These are phyloP conservation scores for Tuberolachnus salignus DNA, from an alignment of 2,888 invertebrate genomes.

Conservation along the genomic window DNA sequence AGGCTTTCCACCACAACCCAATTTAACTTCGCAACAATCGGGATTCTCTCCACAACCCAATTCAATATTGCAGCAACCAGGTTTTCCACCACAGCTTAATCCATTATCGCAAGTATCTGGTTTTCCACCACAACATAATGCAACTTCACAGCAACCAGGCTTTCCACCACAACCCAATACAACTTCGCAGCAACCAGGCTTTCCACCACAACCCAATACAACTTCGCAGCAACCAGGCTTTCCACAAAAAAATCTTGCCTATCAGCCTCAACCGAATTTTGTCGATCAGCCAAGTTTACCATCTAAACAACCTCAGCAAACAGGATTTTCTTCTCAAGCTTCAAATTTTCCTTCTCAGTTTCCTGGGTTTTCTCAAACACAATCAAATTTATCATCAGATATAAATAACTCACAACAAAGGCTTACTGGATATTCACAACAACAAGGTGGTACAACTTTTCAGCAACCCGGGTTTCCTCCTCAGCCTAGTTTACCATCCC, in stretches of 20 bases:
- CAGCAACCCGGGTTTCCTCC: constrained; percentile 58
- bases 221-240: not conserved
- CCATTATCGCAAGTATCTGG: not conserved
- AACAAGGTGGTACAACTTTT: constrained; percentile 59
- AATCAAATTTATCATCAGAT: constrained; percentile 57
- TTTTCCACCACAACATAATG: not conserved
- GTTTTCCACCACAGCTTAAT: not conserved
- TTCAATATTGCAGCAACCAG: not conserved
- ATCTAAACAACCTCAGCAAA: constrained; percentile 57
- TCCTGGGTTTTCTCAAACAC: too few relatives aligned
- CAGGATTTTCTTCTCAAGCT: constrained; percentile 59
- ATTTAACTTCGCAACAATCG: constrained; percentile 58
- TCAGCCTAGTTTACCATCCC: constrained; percentile 54
- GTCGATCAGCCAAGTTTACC: constrained; percentile 52
- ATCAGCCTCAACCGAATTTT: too few relatives aligned
- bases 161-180: constrained; percentile 14
- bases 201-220: constrained; percentile 7
- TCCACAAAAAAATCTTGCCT: too few relatives aligned
- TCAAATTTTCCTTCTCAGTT: too few relatives aligned
- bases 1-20: constrained; percentile 21
- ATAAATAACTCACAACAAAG: constrained; percentile 60
- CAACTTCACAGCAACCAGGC: constrained; percentile 58
- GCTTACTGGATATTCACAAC: constrained; percentile 54
- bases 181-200: not conserved
- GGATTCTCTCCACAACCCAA: constrained; percentile 17